Conservation (phyloP, 2,113 vertebrate species). For the Gila orcuttii region DNA sequence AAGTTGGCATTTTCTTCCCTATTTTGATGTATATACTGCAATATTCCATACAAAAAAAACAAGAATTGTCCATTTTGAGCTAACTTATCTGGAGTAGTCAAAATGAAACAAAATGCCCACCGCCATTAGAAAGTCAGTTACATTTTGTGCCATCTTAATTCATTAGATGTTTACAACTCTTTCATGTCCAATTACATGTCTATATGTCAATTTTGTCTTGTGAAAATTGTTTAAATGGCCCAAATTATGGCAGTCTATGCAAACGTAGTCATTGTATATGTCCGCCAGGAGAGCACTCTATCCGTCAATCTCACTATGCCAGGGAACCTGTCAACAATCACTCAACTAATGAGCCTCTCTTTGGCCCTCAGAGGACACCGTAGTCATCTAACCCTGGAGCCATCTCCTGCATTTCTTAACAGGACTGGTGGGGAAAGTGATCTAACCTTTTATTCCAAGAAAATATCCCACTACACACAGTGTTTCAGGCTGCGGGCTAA, state of each 20-base stretch:
- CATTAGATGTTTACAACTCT: neutral
- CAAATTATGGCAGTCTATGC: neutral
- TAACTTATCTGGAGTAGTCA: neutral
- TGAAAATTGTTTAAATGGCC: conserved; percentile 17
- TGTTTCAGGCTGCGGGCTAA: conserved; percentile 59
- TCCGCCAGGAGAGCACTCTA: conserved; percentile 26
- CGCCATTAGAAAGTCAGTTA: neutral
- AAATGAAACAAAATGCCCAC: neutral
- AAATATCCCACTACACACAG: conserved; percentile 48
- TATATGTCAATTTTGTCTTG: neutral
- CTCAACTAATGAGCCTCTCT: conserved; percentile 65
- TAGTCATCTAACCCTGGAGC: conserved; percentile 58
- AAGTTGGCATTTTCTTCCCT: no score
- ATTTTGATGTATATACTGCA: no score
- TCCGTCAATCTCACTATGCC: conserved; percentile 41
- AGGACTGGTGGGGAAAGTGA: conserved; percentile 47
- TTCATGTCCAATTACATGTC: neutral
- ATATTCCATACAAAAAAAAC: no score
- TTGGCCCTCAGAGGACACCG: conserved; percentile 65
- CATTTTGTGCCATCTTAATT: neutral
- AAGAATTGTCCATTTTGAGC: no score
- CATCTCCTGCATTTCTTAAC: conserved; percentile 61
- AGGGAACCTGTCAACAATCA: conserved; percentile 58
- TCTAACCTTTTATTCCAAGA: conserved; percentile 59
- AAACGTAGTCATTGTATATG: neutral